Evolutionary conservation across 1,140 invertebrate species (phyloP), one percentile per base, ranked within the genome.

Genomic region (Helicoverpa armigera): DNA sequence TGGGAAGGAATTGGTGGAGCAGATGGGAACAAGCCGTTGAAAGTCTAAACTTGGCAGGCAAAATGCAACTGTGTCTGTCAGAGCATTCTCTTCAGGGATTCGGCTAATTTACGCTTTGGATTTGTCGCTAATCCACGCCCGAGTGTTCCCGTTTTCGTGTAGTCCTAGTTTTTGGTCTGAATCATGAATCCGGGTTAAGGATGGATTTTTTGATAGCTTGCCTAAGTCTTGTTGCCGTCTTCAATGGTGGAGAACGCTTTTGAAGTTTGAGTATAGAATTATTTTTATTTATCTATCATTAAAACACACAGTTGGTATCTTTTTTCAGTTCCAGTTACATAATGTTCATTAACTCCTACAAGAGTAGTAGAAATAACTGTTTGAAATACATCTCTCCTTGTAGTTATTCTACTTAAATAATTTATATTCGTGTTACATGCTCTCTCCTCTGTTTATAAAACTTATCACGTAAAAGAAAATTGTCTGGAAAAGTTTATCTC

Each of bases 61-160:
- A 70, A 81, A 77, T 81, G 80, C 80, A 77, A 35, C 35, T 74
- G 63, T 70, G 50, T 61, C 12, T 70, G 80, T 76, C 54, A 76
- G 16, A 16, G 73, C 63, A 77, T 67, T 54, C 29, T 53, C 60
- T 67, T 51, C 43, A 18, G 35, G 63, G 73, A 69, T 81, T 81
- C 58, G 10, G 51, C 43, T 81, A 81, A 81, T 81, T 81, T 81
- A 81, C 77, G 74, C 48, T 16, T 18, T 16, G 12, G 73, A 56
- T 69, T 70, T 76, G 16, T 50, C 14, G n/a, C 63, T 76, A 81
- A 72, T 72, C 67, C 54, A 65, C 13, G 29, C 76, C 18, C n/a
- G 48, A 35, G 54, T 43, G 29, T 43, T 18, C 14, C 51, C 29
- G 29, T 18, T 50, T 65, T 53, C 14, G 18, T 65, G 48, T 10